These are phyloP conservation scores for Leptinotarsa juncta DNA, from an alignment of 2,888 invertebrate genomes.

Conservation along the genomic window DNA sequence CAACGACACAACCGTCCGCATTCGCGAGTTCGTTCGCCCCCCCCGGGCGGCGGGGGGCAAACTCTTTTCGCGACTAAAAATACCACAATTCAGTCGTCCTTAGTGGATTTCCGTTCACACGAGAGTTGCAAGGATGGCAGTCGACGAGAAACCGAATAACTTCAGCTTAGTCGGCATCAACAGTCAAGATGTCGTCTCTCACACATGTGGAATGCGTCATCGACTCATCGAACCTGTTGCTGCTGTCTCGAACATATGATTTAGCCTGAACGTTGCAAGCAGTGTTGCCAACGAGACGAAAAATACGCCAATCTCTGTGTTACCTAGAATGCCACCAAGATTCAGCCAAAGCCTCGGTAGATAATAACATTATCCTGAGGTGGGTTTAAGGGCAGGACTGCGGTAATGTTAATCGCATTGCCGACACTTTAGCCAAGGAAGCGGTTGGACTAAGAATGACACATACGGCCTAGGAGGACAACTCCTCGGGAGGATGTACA, in stretches of 20 bases:
- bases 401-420: too few species aligned
- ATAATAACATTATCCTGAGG: too few species aligned
- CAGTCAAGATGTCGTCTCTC: conserved; percentile 26
- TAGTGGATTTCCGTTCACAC: conserved; percentile 45
- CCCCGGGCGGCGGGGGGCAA: conserved; percentile 28
- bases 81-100: conserved; percentile 37
- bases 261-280: conserved; percentile 23
- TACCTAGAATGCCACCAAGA: too few species aligned
- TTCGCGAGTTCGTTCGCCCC: conserved; percentile 35
- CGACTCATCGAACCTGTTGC: conserved; percentile 47
- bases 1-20: conserved; percentile 3
- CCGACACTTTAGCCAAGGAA: too few species aligned
- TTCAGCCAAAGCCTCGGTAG: too few species aligned
- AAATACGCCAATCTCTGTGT: too few species aligned
- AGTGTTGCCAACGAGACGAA: too few species aligned
- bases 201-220: conserved; percentile 48
- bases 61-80: conserved; percentile 39
- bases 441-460: too few species aligned
- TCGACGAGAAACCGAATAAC: conserved; percentile 43
- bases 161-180: conserved; percentile 36
- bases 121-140: conserved; percentile 45
- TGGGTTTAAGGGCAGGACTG: too few species aligned
- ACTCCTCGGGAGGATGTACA: too few species aligned
- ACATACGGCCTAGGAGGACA: too few species aligned
- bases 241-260: conserved; percentile 40